Percentiles rank a stretch among this genome's conserved stretches.
phyloP scores from a whole-genome alignment of 2,113 vertebrate species.

The Felis catus region DNA sequence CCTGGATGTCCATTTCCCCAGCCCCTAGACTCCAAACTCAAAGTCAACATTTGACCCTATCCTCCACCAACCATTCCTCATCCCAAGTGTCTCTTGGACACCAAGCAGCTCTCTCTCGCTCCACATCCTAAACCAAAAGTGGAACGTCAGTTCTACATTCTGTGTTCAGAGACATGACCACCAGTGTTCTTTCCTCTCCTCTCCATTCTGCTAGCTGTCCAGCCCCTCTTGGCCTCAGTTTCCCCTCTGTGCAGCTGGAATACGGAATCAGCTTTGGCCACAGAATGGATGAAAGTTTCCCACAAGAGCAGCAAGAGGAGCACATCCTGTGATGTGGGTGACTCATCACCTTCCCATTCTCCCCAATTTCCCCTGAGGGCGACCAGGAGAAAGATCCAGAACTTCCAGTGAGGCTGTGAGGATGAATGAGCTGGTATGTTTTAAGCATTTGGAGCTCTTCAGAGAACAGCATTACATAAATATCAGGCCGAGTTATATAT shows the following conservation, averaged over 20 bases:
- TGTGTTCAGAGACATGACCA: accelerated
- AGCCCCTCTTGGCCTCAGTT: background rate
- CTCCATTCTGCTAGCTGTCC: background rate
- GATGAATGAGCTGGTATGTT: conserved; percentile 63
- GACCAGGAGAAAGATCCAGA: conserved; percentile 2
- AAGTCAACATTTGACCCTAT: background rate
- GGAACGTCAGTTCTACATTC: background rate
- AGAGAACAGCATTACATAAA: conserved; percentile 73
- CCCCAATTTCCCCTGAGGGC: background rate
- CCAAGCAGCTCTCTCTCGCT: background rate
- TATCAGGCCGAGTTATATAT: conserved; percentile 71
- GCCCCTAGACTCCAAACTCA: background rate
- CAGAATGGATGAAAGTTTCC: background rate
- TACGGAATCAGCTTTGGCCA: background rate
- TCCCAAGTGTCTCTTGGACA: background rate
- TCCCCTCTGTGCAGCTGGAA: background rate
- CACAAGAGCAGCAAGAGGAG: background rate
- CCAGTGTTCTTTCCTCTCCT: background rate
- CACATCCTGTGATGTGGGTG: background rate
- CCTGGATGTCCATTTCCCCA: background rate
- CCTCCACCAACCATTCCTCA: background rate
- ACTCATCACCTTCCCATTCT: conserved; percentile 18
- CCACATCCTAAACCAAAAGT: background rate
- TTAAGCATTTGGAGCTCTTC: conserved; percentile 58
- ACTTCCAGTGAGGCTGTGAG: background rate